Conservation (phyloP, 2,797 vertebrate genomes). For the Anolis apletophallus region DNA sequence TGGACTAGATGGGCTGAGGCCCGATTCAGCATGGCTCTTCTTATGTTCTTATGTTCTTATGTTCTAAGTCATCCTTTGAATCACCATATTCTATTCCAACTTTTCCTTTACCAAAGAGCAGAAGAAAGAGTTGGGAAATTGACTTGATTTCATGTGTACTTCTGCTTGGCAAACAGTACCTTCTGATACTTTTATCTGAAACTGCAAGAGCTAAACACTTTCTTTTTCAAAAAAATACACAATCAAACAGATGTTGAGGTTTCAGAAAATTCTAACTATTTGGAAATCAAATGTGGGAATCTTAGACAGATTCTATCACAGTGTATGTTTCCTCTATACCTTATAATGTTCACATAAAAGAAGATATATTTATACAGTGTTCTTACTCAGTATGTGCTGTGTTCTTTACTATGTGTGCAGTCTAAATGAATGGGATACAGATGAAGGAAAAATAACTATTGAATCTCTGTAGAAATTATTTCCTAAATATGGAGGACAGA, state of each 20-base stretch:
- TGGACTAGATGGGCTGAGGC: no score
- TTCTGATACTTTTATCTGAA: neutral
- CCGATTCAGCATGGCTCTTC: no score
- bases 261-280: neutral
- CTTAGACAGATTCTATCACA: neutral
- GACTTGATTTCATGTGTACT: neutral
- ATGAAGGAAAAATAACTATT: constrained; percentile 13
- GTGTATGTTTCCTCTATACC: neutral
- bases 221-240: neutral
- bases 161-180: neutral
- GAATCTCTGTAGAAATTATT: neutral
- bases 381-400: neutral
- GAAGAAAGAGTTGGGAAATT: neutral
- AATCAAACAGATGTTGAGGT: neutral
- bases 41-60: no score
- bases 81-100: neutral
- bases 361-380: neutral
- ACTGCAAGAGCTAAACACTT: neutral
- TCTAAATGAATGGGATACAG: neutral
- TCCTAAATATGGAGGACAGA: constrained; percentile 31
- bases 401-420: neutral
- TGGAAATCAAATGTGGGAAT: neutral
- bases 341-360: neutral
- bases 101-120: neutral
- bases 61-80: neutral